Evolutionary conservation across 2,113 vertebrate genomes (phyloP), one percentile per base, ranked within the genome.

Genomic region (Hippoglossus stenolepis): DNA sequence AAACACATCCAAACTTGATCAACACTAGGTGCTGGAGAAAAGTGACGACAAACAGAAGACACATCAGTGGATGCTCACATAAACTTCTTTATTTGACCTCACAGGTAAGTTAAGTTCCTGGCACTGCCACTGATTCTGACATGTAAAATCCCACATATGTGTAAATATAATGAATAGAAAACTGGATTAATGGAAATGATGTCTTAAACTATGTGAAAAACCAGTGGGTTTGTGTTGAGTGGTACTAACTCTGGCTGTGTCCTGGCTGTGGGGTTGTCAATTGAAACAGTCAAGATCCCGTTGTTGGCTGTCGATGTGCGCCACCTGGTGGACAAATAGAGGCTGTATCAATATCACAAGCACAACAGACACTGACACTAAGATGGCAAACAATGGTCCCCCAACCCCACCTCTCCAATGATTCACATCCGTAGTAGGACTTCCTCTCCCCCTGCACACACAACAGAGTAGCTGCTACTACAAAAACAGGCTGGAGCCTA

Each of bases 241-340:
- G 47, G 65, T 75, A 91, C 94, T 95, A 90, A 99, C 97, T 97
- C 88, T 0, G 97, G 96, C 56, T 94, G 94, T 58, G 95, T 94
- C 81, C 95, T 94, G 70, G 97, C 98, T 88, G 95, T 95, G 56
- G 98, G 97, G 85, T 99, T 99, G 90, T 98, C 97, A 83, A 99
- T 98, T 2, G 97, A 98, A 15, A 99, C 94, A 0, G 97, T 99
- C 76, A 99, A 87, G 85, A 97, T 96, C 15, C 97, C 97, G 84
- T 93, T 96, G 86, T 77, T 96, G 21, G 93, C 94, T 75, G 95
- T 92, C 2, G 96, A 95, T 82, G 96, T 95, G 74, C 96, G 95
- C 97, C 97, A 97, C 78, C 97, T 99, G 90, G 87, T 94, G 93
- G 89, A 75, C 59, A 70, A 75, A 90, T 26, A 31, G 31, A 62